These are phyloP conservation scores for Pocota personata DNA, from an alignment of 2,888 invertebrate genomes.

Conservation along the genomic window DNA sequence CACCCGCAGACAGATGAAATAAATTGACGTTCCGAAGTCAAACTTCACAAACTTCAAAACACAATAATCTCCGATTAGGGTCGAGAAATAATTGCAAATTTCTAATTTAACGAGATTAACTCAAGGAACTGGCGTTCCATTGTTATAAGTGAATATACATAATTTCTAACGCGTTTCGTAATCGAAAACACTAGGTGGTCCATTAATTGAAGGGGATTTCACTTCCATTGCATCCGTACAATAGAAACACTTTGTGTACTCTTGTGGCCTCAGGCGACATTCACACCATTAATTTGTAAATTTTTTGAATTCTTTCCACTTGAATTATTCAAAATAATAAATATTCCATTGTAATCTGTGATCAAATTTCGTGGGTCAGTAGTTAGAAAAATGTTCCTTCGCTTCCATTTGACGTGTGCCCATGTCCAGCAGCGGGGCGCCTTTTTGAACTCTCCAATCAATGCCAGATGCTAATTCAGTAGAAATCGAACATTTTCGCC, in stretches of 20 bases:
- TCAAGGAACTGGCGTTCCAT: conserved; percentile 36
- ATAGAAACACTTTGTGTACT: conserved; percentile 62
- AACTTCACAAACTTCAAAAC: conserved; percentile 39
- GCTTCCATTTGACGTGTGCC: conserved; percentile 53
- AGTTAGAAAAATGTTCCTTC: neutral
- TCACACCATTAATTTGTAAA: conserved; percentile 54
- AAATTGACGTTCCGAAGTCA: conserved; percentile 14
- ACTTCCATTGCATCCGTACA: conserved; percentile 28
- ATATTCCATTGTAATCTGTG: conserved; percentile 21
- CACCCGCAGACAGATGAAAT: conserved; percentile 4
- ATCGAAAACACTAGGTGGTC: conserved; percentile 52
- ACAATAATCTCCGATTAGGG: conserved; percentile 47
- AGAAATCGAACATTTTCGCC: conserved; percentile 65
- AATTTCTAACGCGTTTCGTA: conserved; percentile 33
- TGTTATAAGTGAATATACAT: conserved; percentile 16
- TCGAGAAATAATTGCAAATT: conserved; percentile 54
- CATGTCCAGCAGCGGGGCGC: conserved; percentile 61
- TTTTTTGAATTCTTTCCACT: conserved; percentile 51
- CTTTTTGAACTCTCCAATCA: conserved; percentile 56
- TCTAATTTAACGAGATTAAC: conserved; percentile 59
- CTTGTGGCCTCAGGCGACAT: conserved; percentile 70
- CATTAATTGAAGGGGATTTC: conserved; percentile 42
- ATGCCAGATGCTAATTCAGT: conserved; percentile 65
- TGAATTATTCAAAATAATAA: conserved; percentile 56
- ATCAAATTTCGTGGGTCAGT: conserved; percentile 59